Conservation (phyloP, 2,888 invertebrate species). For the Diachrysia chrysitis region DNA sequence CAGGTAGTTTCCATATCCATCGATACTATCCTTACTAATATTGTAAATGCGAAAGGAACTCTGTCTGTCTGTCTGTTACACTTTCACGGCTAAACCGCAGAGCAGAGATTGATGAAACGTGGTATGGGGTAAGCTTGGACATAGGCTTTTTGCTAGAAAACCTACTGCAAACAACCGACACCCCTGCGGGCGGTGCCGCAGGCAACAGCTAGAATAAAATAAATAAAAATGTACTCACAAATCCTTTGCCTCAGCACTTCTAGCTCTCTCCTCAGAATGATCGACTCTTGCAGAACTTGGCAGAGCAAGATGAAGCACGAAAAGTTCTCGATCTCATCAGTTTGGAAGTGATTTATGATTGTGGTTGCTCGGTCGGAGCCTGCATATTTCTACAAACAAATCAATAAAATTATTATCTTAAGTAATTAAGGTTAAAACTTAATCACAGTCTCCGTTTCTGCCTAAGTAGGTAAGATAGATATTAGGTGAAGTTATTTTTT, state of each 20-base stretch:
- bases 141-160: no score
- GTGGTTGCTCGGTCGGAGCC: constrained; percentile 69
- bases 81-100: no score
- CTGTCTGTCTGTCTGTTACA: no score
- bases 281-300: constrained; percentile 81
- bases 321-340: constrained; percentile 81
- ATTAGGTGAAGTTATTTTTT: no score
- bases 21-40: no score
- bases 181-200: no score
- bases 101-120: no score
- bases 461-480: no score
- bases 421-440: not conserved
- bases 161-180: no score
- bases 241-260: constrained; percentile 76
- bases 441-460: not conserved
- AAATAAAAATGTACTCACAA: constrained; percentile 63
- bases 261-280: constrained; percentile 75
- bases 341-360: constrained; percentile 74
- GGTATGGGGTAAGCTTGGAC: no score
- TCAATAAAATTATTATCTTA: not conserved
- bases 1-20: not conserved
- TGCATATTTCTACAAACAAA: constrained; percentile 69
- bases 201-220: no score
- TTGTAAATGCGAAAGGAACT: no score
- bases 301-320: constrained; percentile 80